Base-by-base conservation (phyloP, 2,113 vertebrate genomes). In the Enhydra lutris region DNA sequence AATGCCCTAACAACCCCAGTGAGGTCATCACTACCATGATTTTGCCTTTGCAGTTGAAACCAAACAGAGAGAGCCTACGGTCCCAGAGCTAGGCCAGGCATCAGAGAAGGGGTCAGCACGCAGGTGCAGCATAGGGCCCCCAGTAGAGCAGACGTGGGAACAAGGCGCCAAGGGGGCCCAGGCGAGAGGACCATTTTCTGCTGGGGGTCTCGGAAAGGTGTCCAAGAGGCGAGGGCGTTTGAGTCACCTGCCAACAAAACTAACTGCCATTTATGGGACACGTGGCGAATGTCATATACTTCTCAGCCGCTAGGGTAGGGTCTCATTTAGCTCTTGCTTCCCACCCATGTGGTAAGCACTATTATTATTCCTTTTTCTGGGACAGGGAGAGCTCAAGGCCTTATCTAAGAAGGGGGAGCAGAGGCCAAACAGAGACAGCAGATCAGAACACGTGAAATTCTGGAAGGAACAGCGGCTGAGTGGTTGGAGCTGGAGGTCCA, bases 321-420 rank as follows among this genome's bases (percentile, higher is more conserved):
- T 31, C 42, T 82, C 55, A 9, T 24, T 45, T 12, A 10, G 34
- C 26, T 26, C 11, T 63, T 21, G 1, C 10, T 11, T 15, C 34
- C 21, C 11, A 4, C 45, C 45, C 18, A 1, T 26, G 26, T 2
- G 1, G 5, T 4, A 5, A 63, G 12, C 1, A 3, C 21, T 1
- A 0, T 14, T 23, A 20, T 39, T 11, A 61, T 47, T 63, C 57
- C 63, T 81, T 57, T 31, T 67, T 74, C 7, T 39, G 11, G 12
- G 34, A 15, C 34, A 42, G 57, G 29, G 78, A 52, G 12, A 85
- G 31, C 69, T 20, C 47, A 84, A 67, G 36, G 26, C 4, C 24
- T 69, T 74, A 12, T 63, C 63, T 63, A 26, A 0, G 0, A 6
- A 23, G 11, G 12, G 6, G 20, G 17, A 15, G 6, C 4, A 0